Evolutionary conservation across 2,888 invertebrate genomes (phyloP), one percentile per base, ranked within the genome.

Genomic region (Nineta flava): DNA sequence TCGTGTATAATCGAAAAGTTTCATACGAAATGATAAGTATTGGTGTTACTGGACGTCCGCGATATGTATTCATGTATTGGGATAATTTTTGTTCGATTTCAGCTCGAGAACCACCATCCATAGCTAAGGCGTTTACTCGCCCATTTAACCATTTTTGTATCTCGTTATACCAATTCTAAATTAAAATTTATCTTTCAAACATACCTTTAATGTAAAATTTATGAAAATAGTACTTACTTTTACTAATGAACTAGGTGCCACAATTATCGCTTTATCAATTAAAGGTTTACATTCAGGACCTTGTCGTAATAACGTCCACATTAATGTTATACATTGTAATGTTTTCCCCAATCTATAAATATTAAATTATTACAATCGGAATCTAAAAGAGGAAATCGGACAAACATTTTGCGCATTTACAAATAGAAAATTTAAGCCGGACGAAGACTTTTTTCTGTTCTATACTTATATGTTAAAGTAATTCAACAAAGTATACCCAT

Each of bases 21-120:
- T 99, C 99, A 65, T 99, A 99, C 1, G 97, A 97, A 54, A 99
- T 94, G 49, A 99, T 93, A n/a, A 99, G 71, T 10, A 99, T 84
- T 0, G 97, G 96, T 57, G 83, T 83, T 0, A 86, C 83, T 55
- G 85, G 80, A 12, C 90, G 73, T 1, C 88, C 81, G 17, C 80
- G 77, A 52, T 75, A 81, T 21, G 83, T 83, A 58, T 84, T 81
- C 75, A 90, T 92, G 63, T 92, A 97, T 53, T 85, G 82, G 52
- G 76, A 81, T 5, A 92, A 69, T 57, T 82, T 80, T 15, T 77
- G 73, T 56, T 87, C 91, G 42, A 93, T 88, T 53, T 93, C 88
- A 45, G 82, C 81, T 67, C 94, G 93, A 7, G 81, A 79, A 0
- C 85, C 91, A 52, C 83, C 92, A 65, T 88, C 93, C 72, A 93